Base-by-base conservation (phyloP, 2,888 invertebrate species). In the Chaitophorus viminalis region DNA sequence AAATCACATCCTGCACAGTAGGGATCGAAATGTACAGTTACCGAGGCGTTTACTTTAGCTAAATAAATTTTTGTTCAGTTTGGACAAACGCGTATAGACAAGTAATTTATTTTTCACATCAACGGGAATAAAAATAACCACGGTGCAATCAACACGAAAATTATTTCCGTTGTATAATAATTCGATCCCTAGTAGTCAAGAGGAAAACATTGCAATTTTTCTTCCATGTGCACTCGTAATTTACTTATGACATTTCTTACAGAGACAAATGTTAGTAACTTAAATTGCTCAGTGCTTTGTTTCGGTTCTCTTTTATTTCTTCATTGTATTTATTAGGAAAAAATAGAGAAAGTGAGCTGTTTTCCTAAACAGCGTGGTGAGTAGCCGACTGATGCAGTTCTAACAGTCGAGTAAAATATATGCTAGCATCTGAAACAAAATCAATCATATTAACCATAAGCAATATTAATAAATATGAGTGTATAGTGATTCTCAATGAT, bases 391-490 rank as follows among this genome's bases (percentile, higher is more conserved):
- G 86, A 86, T 72, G 86, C 60, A 5, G 18, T 65, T 79, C 77
- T 79, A 86, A 86, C 86, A 86, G 78, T 72, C 86, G 70, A 60
- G 60, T 79, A 60, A 60, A 86, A 54, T 86, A 60, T 86, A 21
- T 86, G 86, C 86, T 86, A 86, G 86, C 86, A 86, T 86, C 86
- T 86, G 70, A 54, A 86, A 86, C 36, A 54, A 46, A 76, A 76
- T 29, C n/a, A n/a, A n/a, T n/a, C n/a, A n/a, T n/a, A n/a, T n/a
- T n/a, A n/a, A n/a, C n/a, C n/a, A n/a, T 11, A 29, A 52, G 78
- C 17, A 77, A 52, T 25, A 54, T 9, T 33, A 78, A 9, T 0
- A 21, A 75, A 75, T 11, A 39, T 9, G 31, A 72, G 8, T 4
- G 11, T 70, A 6, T 39, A 75, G 25, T n/a, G 11, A 68, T 68